Conservation (phyloP, 2,113 vertebrate species). For the Rhagologus leucostigma region DNA sequence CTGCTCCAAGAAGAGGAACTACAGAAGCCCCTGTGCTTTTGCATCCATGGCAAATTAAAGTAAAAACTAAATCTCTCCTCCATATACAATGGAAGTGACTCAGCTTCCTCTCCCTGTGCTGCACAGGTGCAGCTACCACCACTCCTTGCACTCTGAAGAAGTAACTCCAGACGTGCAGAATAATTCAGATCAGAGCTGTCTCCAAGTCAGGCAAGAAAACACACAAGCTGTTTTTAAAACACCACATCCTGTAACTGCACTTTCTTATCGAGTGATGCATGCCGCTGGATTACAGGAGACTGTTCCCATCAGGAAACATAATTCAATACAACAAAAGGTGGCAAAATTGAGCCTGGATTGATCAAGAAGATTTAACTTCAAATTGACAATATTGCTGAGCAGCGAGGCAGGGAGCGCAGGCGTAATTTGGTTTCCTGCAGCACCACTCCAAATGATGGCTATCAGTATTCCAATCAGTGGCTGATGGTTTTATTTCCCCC, state of each 20-base stretch:
- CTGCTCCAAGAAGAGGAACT: neutral
- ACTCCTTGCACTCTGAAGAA: neutral
- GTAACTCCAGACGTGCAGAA: neutral
- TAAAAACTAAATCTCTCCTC: neutral
- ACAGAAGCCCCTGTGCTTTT: neutral
- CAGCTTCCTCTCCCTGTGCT: neutral
- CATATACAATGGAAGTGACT: neutral
- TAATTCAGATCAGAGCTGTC: neutral
- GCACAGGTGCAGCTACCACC: neutral
- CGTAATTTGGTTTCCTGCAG: conserved; percentile 65
- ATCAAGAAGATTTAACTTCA: conserved; percentile 43
- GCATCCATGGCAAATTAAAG: neutral
- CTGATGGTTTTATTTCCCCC: conserved; percentile 72
- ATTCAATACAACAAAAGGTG: conserved; percentile 52
- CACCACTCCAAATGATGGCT: conserved; percentile 52
- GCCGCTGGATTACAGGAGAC: neutral
- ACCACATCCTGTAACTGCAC: neutral
- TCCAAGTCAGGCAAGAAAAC: neutral
- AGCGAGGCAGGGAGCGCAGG: conserved; percentile 35
- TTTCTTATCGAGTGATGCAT: neutral
- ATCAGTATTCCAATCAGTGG: conserved; percentile 62
- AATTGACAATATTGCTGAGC: conserved; percentile 33
- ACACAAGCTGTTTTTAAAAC: neutral
- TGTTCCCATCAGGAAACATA: conserved; percentile 19
- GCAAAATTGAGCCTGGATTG: conserved; percentile 35